Evolutionary conservation across 2,797 vertebrate species (phyloP).

Genomic region (Rhinophrynus dorsalis): DNA sequence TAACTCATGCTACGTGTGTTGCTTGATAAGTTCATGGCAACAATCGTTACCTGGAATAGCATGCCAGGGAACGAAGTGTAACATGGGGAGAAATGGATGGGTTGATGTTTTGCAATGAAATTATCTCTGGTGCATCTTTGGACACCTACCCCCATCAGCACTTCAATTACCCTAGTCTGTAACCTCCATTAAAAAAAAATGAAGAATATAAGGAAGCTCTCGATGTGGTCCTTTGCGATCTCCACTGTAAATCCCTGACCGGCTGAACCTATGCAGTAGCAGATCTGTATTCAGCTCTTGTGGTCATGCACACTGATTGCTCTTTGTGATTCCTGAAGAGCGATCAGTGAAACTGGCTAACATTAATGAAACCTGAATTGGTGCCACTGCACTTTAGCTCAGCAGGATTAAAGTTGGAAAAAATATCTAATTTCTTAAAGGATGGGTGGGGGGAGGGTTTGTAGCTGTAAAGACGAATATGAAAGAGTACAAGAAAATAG

Average conservation of each 20-base stretch:
- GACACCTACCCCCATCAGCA: slow-evolving; percentile 41
- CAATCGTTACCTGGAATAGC: slow-evolving; percentile 41
- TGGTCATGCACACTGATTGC: slow-evolving; percentile 62
- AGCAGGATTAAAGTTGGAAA: slow-evolving; percentile 61
- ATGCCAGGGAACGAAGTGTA: slow-evolving; percentile 16
- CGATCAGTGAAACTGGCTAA: slow-evolving; percentile 59
- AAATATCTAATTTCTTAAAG: slow-evolving; percentile 60
- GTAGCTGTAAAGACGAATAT: slow-evolving; percentile 10
- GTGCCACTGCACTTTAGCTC: slow-evolving; percentile 54
- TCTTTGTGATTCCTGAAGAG: slow-evolving; percentile 59
- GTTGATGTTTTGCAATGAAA: slow-evolving; percentile 37
- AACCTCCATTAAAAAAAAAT: slow-evolving; percentile 43
- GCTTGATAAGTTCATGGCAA: slow-evolving; percentile 37
- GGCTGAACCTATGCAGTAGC: slow-evolving; percentile 50
- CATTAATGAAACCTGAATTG: slow-evolving; percentile 57
- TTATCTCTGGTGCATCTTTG: slow-evolving; percentile 29
- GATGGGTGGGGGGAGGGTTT: slow-evolving; percentile 35
- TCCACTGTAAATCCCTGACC: slow-evolving; percentile 22
- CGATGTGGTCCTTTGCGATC: slow-evolving; percentile 10
- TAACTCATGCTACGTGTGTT: slow-evolving; percentile 11
- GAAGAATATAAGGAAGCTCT: slow-evolving; percentile 12
- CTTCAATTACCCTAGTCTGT: slow-evolving; percentile 46
- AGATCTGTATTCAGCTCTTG: slow-evolving; percentile 52
- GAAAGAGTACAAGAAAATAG: not conserved
- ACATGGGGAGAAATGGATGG: slow-evolving; percentile 36